A percentile compares a stretch with the other conserved stretches of the same genome.
Evolutionary conservation across 2,113 vertebrate genomes (phyloP).

Genomic region (Rhagologus leucostigma): DNA sequence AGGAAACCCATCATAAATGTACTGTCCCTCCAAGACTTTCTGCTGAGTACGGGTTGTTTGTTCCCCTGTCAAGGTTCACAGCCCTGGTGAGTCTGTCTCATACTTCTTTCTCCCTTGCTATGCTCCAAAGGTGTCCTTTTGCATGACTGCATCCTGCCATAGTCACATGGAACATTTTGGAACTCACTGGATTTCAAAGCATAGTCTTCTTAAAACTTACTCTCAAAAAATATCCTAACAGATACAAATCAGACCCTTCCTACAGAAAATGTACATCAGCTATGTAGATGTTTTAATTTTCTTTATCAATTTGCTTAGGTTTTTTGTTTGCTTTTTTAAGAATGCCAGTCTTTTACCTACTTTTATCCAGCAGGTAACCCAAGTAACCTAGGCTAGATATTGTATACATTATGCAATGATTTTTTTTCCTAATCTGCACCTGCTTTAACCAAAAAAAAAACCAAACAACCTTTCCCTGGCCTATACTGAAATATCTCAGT

Average conservation of each 20-base stretch:
- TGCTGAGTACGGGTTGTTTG: accelerated
- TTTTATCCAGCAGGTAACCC: background rate
- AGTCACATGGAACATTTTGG: background rate
- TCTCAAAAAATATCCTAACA: background rate
- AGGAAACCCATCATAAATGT: background rate
- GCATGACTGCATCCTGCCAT: background rate
- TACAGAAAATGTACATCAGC: background rate
- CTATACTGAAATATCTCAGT: background rate
- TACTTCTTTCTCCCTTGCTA: background rate
- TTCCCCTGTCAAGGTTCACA: background rate
- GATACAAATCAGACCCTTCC: background rate
- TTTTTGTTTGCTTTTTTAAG: background rate
- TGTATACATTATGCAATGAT: background rate
- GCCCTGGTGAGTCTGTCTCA: background rate
- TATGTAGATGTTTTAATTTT: background rate
- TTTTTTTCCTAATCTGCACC: background rate
- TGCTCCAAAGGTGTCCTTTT: background rate
- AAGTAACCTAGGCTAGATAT: background rate
- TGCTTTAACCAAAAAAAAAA: background rate
- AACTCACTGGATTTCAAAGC: background rate
- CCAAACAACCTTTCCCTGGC: background rate
- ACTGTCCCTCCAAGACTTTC: background rate
- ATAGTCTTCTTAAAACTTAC: background rate
- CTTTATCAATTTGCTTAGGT: background rate
- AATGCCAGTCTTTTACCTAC: background rate